Percentiles rank a stretch among this genome's conserved stretches.
phyloP scores from a whole-genome alignment of 2,797 vertebrate genomes.

The Ptychobarbus kaznakovi region DNA sequence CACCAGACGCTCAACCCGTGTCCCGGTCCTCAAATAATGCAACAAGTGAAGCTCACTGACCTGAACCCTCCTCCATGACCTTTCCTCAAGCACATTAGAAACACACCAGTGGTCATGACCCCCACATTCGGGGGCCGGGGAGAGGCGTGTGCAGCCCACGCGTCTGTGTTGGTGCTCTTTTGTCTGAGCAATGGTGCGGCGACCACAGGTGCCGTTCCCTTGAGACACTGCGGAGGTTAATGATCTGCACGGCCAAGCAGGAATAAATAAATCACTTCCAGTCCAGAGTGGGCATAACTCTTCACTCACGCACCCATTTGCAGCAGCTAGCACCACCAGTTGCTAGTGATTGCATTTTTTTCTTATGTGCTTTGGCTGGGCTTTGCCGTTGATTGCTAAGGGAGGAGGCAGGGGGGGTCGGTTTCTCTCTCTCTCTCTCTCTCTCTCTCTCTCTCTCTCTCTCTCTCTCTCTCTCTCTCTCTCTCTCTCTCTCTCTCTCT shows the following conservation, averaged over 20 bases:
- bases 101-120: conserved; percentile 64
- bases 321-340: conserved; percentile 82
- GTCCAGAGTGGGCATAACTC: conserved; percentile 82
- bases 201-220: conserved; percentile 78
- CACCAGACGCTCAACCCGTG: conserved; percentile 33
- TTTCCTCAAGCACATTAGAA: conserved; percentile 62
- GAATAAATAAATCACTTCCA: conserved; percentile 89
- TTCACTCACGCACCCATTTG: conserved; percentile 77
- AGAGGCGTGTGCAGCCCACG: conserved; percentile 34
- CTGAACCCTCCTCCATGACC: conserved; percentile 56
- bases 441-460: too few species aligned
- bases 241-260: conserved; percentile 84
- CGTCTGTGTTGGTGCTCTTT: conserved; percentile 54
- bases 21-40: conserved; percentile 47
- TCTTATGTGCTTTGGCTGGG: conserved; percentile 74
- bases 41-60: conserved; percentile 75
- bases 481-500: conserved; percentile 38
- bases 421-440: conserved; percentile 25
- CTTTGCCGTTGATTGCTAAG: conserved; percentile 69
- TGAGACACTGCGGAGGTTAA: conserved; percentile 82
- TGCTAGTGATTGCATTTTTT: conserved; percentile 81
- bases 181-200: conserved; percentile 71
- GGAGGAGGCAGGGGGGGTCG: background rate
- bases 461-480: conserved; percentile 52
- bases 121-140: conserved; percentile 37